These are phyloP conservation scores for Timandra comae DNA, from an alignment of 2,888 invertebrate species.

Conservation along the genomic window DNA sequence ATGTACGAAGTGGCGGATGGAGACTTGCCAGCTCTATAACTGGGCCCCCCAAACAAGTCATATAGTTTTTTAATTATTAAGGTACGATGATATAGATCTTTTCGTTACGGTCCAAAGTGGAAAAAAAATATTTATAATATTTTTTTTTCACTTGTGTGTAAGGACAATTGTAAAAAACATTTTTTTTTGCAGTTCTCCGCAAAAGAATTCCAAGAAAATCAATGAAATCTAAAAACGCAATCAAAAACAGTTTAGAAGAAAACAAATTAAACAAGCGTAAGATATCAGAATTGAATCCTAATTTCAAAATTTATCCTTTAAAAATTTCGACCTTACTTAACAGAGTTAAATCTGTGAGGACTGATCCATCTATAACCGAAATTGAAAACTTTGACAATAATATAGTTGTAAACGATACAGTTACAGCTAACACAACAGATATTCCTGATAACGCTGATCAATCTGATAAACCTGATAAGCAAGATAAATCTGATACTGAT, in stretches of 20 bases:
- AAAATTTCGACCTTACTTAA: conserved; percentile 29
- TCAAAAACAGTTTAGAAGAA: conserved; percentile 20
- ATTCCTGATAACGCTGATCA: conserved; percentile 7
- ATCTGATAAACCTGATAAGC: conserved; percentile 7
- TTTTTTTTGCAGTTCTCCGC: conserved; percentile 24
- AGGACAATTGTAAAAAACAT: too few relatives aligned
- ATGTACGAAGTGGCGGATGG: too few relatives aligned
- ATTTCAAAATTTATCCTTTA: background rate
- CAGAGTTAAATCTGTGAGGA: too few relatives aligned
- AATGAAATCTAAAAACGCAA: conserved; percentile 26
- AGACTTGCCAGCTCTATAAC: too few relatives aligned
- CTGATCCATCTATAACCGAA: conserved; percentile 17
- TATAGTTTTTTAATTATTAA: too few relatives aligned
- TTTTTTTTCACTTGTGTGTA: too few relatives aligned
- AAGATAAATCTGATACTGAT: too few relatives aligned
- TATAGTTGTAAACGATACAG: conserved; percentile 1
- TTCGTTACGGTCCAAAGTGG: too few relatives aligned
- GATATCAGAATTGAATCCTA: conserved; percentile 8
- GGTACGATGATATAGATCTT: too few relatives aligned
- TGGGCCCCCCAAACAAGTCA: too few relatives aligned
- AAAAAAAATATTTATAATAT: too few relatives aligned
- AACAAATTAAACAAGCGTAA: conserved; percentile 28
- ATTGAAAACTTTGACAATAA: background rate
- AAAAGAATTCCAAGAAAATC: conserved; percentile 29
- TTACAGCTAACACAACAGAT: conserved; percentile 13